phyloP scores from a whole-genome alignment of 64 coral and sea anemone genomes.

The Pocillopora verrucosa region DNA sequence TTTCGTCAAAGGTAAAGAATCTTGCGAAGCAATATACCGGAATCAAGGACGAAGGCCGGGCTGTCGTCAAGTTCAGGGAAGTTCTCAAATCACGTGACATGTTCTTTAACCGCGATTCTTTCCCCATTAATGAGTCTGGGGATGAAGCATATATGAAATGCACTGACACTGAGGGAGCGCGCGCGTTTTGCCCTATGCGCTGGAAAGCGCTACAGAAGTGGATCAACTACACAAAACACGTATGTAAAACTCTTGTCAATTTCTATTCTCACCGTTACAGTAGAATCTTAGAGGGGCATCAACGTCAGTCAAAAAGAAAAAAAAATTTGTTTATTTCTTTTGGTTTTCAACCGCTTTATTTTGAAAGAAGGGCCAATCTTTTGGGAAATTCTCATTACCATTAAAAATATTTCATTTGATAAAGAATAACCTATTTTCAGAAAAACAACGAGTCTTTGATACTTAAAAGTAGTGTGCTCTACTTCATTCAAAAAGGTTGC shows the following conservation, averaged over 20 bases:
- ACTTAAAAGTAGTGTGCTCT: not conserved
- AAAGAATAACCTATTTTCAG: too few relatives aligned
- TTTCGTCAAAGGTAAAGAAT: constrained; percentile 21
- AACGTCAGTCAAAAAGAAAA: not conserved
- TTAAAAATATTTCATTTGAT: too few relatives aligned
- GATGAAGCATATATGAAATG: constrained; percentile 60
- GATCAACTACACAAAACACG: constrained; percentile 46
- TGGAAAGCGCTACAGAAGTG: constrained; percentile 51
- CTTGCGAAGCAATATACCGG: constrained; percentile 66
- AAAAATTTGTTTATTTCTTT: not conserved
- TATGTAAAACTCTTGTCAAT: constrained; percentile 17
- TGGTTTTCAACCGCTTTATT: too few relatives aligned
- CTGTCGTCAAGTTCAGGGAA: constrained; percentile 50
- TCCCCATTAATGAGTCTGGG: constrained; percentile 54
- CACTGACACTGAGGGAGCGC: not conserved
- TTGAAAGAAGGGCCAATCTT: too few relatives aligned
- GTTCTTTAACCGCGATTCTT: constrained; percentile 60
- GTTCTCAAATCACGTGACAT: constrained; percentile 38
- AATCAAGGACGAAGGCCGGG: constrained; percentile 27
- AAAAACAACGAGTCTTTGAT: too few relatives aligned
- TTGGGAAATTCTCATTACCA: too few relatives aligned
- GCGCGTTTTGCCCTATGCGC: constrained; percentile 36
- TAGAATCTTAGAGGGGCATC: too few relatives aligned
- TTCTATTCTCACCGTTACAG: not conserved
- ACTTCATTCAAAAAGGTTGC: not conserved